A percentile compares a stretch with the other conserved stretches of the same genome.
Evolutionary conservation across 2,113 vertebrate genomes (phyloP).

Genomic region (Pristiophorus japonicus): DNA sequence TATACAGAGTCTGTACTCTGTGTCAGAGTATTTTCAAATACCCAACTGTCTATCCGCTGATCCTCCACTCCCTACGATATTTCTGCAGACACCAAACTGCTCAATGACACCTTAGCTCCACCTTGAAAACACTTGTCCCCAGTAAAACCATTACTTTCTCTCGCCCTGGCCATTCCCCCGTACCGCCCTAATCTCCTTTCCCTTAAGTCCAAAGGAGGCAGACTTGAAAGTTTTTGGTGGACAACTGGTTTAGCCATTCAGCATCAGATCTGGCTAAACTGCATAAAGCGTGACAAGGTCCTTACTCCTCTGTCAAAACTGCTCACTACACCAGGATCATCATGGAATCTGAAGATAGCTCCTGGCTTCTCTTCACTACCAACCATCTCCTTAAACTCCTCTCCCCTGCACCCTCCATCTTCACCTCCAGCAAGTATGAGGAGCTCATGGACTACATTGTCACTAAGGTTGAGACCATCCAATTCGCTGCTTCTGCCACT

Average conservation of each 20-base stretch:
- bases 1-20: not conserved
- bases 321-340: not conserved
- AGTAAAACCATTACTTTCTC: not conserved
- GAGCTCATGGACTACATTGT: not conserved
- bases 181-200: not conserved
- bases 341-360: not conserved
- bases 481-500: not conserved
- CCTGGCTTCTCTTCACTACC: not conserved
- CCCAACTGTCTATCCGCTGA: not conserved
- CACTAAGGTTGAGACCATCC: not conserved
- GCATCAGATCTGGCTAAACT: not conserved
- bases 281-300: not conserved
- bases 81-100: not conserved
- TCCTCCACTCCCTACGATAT: too few species aligned
- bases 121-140: not conserved
- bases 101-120: not conserved
- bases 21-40: not conserved
- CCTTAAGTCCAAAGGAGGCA: not conserved
- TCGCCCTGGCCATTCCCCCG: not conserved
- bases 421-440: not conserved
- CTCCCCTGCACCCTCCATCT: not conserved
- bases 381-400: not conserved
- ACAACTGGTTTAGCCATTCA: not conserved
- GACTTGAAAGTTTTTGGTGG: too few species aligned
- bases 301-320: not conserved